Percentiles rank a stretch among this genome's conserved stretches.
Conservation (phyloP, 2,888 invertebrate genomes). For the Campaea margaritaria region DNA sequence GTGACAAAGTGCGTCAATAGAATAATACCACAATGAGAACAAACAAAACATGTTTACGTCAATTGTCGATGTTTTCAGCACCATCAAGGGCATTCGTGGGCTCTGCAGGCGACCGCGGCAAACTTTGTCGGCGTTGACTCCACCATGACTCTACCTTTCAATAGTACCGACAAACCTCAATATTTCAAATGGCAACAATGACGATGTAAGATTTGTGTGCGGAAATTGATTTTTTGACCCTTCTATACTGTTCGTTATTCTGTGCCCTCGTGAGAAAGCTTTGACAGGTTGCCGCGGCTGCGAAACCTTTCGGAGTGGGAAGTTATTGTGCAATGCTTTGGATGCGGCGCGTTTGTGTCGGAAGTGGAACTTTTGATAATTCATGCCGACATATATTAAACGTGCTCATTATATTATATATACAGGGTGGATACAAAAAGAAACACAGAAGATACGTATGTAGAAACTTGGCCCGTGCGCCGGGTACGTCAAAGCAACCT, state of each 20-base stretch:
- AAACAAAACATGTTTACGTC: conserved; percentile 76
- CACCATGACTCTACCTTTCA: conserved; percentile 44
- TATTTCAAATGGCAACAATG: conserved; percentile 82
- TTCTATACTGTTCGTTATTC: too few species aligned
- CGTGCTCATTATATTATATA: too few species aligned
- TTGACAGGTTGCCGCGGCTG: conserved; percentile 75
- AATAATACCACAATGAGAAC: conserved; percentile 66
- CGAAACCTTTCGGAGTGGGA: conserved; percentile 60
- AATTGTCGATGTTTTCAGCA: conserved; percentile 79
- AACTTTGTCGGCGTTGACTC: conserved; percentile 63
- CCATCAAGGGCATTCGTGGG: conserved; percentile 68
- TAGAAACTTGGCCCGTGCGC: too few species aligned
- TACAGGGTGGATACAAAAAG: background rate
- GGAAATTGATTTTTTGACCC: conserved; percentile 83
- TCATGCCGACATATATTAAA: conserved; percentile 9
- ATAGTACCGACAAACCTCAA: conserved; percentile 67
- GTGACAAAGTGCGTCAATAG: conserved; percentile 62
- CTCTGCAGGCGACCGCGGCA: conserved; percentile 67
- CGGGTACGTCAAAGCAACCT: too few species aligned
- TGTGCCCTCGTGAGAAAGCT: conserved; percentile 72
- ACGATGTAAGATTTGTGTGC: conserved; percentile 82
- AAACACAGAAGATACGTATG: background rate
- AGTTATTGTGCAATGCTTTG: conserved; percentile 63
- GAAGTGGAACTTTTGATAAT: conserved; percentile 52
- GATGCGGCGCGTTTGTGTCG: conserved; percentile 39